A percentile compares a stretch with the other conserved stretches of the same genome.
Conservation (phyloP, 2,888 invertebrate species). For the Seladonia tumulorum region DNA sequence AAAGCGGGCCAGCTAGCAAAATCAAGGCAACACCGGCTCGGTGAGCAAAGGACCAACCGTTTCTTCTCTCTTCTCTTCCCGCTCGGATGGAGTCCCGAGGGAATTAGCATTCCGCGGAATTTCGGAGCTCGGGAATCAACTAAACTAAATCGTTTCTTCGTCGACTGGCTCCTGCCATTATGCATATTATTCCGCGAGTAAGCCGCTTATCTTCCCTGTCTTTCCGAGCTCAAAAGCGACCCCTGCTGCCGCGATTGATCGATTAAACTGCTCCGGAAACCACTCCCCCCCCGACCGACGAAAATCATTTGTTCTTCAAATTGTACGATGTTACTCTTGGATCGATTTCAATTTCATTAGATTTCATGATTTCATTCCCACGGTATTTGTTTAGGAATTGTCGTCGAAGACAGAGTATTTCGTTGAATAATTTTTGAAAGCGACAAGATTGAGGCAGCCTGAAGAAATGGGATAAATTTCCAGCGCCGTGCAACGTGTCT, state of each 20-base stretch:
- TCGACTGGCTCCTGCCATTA: constrained; percentile 21
- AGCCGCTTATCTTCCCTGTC: neutral
- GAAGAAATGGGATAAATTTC: neutral
- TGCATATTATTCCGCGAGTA: constrained; percentile 1
- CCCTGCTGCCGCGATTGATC: neutral
- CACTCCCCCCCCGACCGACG: neutral
- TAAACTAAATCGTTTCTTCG: constrained; percentile 4
- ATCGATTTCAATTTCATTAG: too few species aligned
- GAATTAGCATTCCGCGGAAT: constrained; percentile 45
- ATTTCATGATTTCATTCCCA: too few species aligned
- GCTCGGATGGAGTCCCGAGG: constrained; percentile 6
- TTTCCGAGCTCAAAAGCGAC: neutral
- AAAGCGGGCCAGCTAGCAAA: constrained; percentile 65
- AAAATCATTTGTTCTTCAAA: neutral
- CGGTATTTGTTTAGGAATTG: too few species aligned
- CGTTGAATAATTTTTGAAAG: neutral
- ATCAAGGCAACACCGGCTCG: constrained; percentile 61
- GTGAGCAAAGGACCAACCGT: constrained; percentile 53
- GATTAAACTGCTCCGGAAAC: neutral
- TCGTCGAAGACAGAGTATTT: neutral
- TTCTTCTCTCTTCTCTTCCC: constrained; percentile 16
- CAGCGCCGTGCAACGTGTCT: neutral
- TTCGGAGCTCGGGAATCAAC: constrained; percentile 27
- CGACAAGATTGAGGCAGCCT: neutral
- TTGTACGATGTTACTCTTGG: neutral